Base-by-base conservation (phyloP, 92 coral and sea anemone genomes). In the Montipora capitata region DNA sequence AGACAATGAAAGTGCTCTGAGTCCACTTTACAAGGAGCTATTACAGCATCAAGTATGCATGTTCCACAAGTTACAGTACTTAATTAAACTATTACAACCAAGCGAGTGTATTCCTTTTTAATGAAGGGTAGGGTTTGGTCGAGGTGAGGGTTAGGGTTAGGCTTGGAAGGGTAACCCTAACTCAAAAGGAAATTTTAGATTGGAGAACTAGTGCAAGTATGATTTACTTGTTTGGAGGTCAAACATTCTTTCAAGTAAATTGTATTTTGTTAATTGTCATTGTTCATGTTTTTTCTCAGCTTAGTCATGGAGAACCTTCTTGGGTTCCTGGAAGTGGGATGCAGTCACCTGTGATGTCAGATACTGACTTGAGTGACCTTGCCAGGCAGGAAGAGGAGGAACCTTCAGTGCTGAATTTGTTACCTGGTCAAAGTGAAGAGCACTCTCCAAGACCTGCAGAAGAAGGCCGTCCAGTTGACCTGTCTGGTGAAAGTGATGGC, bases 21-120 rank as follows among this genome's bases (percentile, higher is more conserved):
- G 99, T 69, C 93, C 98, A 40, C 85, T 96, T n/a, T 91, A 94
- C 93, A 79, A 83, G 66, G 99, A 96, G 77, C 87, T 96, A 10
- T 87, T 96, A 2, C 94, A 85, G 38, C 98, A 96, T 70, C 99
- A 96, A 93, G 99, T 96, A 65, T 0, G 20, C 16, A 5, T 43
- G 39, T n/a, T 7, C 7, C 10, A 5, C 7, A 48, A 48, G 7
- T 48, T 5, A 48, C 52, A 48, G 52, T 10, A 48, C 2, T 48
- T 48, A 48, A 9, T 58, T 11, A 7, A 7, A 58, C 11, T 58
- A 58, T 58, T 58, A 13, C 11, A 58, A 13, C 64, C 6, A 48
- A 48, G 7, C 10, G 0, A 48, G 52, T 48, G 52, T 48, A 5
- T 5, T 48, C 3, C 52, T 1, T 11, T 27, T 27, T 27, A 27